Percentiles rank a stretch among this genome's conserved stretches.
Conservation (phyloP, 2,888 invertebrate species). For the Shargacucullia verbasci region DNA sequence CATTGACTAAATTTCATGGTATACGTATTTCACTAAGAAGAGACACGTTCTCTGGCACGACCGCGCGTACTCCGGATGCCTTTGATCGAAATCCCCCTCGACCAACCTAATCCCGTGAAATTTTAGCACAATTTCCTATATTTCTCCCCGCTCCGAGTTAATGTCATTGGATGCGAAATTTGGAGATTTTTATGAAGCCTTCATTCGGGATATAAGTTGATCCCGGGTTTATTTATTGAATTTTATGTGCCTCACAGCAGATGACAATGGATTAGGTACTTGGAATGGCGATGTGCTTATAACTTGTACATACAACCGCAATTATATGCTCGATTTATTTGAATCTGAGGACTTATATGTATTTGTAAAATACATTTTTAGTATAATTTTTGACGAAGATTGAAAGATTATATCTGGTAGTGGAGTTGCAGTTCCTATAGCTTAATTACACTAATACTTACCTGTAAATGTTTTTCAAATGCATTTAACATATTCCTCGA, state of each 20-base stretch:
- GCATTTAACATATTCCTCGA: background rate
- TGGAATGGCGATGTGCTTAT: conserved; percentile 9
- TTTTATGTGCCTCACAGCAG: conserved; percentile 32
- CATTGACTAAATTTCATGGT: conserved; percentile 80
- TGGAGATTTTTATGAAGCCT: conserved; percentile 45
- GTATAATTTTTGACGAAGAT: no score
- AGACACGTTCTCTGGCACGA: conserved; percentile 48
- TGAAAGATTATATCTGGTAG: no score
- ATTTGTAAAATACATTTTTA: background rate
- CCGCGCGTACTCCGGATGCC: conserved; percentile 37
- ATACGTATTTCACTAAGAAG: conserved; percentile 48
- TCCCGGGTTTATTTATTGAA: conserved; percentile 43
- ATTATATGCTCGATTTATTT: conserved; percentile 11
- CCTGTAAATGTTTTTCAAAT: background rate
- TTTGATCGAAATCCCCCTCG: conserved; percentile 43
- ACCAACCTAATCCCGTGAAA: conserved; percentile 46
- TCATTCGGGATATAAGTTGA: conserved; percentile 39
- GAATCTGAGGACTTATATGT: background rate
- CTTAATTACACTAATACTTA: no score
- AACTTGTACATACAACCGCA: conserved; percentile 5
- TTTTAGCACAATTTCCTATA: conserved; percentile 49
- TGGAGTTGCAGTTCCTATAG: no score
- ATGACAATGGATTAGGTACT: conserved; percentile 20
- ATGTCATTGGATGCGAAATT: conserved; percentile 54
- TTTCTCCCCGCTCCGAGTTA: conserved; percentile 30